These are phyloP conservation scores for Dastarcus helophoroides DNA, from an alignment of 2,888 invertebrate genomes.

Conservation along the genomic window DNA sequence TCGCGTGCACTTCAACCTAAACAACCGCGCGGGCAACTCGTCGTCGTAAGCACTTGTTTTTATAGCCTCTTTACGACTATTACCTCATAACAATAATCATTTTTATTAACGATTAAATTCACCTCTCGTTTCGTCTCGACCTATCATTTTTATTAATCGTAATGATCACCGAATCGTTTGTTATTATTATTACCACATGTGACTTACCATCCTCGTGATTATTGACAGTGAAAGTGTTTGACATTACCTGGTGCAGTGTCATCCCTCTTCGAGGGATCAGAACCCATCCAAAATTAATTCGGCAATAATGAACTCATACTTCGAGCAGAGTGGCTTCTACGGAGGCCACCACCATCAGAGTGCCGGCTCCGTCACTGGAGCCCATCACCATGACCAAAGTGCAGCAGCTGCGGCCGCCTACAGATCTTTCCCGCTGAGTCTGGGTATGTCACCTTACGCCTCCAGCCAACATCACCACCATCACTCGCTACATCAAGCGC, in stretches of 20 bases:
- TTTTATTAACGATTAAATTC: too few species aligned
- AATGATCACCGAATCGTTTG: too few species aligned
- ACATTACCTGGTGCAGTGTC: background rate
- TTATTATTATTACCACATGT: too few species aligned
- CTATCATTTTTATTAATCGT: too few species aligned
- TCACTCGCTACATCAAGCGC: conserved; percentile 58
- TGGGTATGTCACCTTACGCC: conserved; percentile 77
- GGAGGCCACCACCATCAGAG: conserved; percentile 81
- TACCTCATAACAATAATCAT: too few species aligned
- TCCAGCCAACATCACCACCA: conserved; percentile 57
- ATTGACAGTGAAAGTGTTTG: background rate
- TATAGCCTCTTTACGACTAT: conserved; percentile 32
- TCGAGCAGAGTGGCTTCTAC: conserved; percentile 93
- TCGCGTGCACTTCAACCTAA: conserved; percentile 43
- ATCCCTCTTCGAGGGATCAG: conserved; percentile 27
- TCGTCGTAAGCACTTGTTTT: conserved; percentile 25
- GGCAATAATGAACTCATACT: conserved; percentile 83
- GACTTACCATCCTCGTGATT: too few species aligned
- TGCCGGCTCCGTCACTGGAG: conserved; percentile 49
- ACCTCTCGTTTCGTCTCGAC: too few species aligned
- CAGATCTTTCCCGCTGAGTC: conserved; percentile 75
- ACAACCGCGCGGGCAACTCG: conserved; percentile 33
- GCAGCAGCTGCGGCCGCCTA: conserved; percentile 59
- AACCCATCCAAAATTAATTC: conserved; percentile 28
- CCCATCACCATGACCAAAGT: conserved; percentile 58